Percentiles rank a stretch among this genome's conserved stretches.
phyloP scores from a whole-genome alignment of 2,113 vertebrate genomes.

The Tenrec ecaudatus region DNA sequence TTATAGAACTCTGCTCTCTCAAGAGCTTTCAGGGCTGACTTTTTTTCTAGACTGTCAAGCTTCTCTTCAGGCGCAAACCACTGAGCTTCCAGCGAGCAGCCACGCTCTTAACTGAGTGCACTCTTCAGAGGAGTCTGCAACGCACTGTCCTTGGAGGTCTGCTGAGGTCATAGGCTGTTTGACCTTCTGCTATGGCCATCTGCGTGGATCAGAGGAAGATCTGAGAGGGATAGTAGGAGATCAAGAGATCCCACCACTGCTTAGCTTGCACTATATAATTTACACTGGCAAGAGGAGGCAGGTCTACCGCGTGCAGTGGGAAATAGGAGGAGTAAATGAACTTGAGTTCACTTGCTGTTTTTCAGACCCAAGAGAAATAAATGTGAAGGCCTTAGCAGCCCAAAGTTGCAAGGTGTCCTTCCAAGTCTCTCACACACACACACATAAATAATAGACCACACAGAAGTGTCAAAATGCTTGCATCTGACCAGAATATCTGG shows the following conservation, averaged over 20 bases:
- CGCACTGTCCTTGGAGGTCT: background rate
- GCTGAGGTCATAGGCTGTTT: background rate
- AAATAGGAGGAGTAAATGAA: background rate
- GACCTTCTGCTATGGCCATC: background rate
- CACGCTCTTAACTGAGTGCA: background rate
- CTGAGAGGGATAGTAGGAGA: background rate
- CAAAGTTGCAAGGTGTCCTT: background rate
- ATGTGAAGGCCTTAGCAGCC: background rate
- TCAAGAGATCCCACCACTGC: background rate
- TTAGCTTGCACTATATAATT: background rate
- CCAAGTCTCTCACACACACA: background rate
- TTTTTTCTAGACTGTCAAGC: background rate
- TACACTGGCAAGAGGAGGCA: accelerated
- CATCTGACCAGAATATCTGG: too few relatives aligned
- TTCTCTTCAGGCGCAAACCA: background rate
- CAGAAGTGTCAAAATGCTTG: background rate
- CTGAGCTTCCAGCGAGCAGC: background rate
- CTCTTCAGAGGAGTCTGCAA: background rate
- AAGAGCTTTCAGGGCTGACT: background rate
- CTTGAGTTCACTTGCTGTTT: background rate
- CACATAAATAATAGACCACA: background rate
- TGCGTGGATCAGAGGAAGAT: background rate
- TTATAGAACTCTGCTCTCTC: background rate
- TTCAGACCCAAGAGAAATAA: background rate
- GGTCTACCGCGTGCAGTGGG: background rate